phyloP scores from a whole-genome alignment of 2,888 invertebrate genomes.

The Caenorhabditis imperialis region DNA sequence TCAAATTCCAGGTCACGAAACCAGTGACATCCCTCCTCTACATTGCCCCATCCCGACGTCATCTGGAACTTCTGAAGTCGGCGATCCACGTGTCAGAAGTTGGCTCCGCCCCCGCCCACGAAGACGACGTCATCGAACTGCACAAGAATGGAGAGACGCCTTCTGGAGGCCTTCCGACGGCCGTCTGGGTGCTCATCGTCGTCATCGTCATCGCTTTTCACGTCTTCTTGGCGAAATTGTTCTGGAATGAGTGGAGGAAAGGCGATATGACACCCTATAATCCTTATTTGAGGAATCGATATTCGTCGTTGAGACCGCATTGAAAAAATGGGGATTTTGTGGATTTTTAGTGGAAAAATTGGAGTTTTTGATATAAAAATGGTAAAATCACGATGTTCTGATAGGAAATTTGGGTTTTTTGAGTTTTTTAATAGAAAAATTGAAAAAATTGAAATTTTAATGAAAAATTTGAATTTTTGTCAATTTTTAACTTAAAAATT shows the following conservation, averaged over 20 bases:
- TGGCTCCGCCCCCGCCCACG: slow-evolving; percentile 87
- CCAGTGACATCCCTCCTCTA: slow-evolving; percentile 92
- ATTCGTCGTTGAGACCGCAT: slow-evolving; percentile 57
- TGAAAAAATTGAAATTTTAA: too few relatives aligned
- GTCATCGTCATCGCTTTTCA: slow-evolving; percentile 91
- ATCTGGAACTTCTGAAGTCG: slow-evolving; percentile 88
- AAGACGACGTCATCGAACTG: slow-evolving; percentile 90
- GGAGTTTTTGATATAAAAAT: too few relatives aligned
- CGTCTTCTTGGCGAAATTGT: slow-evolving; percentile 90
- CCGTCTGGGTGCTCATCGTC: slow-evolving; percentile 93
- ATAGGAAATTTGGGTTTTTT: too few relatives aligned
- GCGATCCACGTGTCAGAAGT: slow-evolving; percentile 68
- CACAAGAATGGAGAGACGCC: slow-evolving; percentile 87
- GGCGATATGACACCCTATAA: slow-evolving; percentile 70
- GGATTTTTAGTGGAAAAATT: neutral
- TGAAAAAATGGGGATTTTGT: slow-evolving; percentile 21
- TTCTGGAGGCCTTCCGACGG: slow-evolving; percentile 89
- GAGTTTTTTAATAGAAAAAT: too few relatives aligned
- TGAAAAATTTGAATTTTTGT: too few relatives aligned
- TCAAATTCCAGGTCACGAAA: slow-evolving; percentile 80
- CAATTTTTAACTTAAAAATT: too few relatives aligned
- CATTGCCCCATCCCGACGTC: slow-evolving; percentile 89
- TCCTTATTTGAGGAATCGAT: slow-evolving; percentile 63
- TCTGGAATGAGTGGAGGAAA: slow-evolving; percentile 83
- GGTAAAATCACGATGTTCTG: too few relatives aligned